phyloP scores from a whole-genome alignment of 2,888 invertebrate genomes.

The Sinelater perroti region DNA sequence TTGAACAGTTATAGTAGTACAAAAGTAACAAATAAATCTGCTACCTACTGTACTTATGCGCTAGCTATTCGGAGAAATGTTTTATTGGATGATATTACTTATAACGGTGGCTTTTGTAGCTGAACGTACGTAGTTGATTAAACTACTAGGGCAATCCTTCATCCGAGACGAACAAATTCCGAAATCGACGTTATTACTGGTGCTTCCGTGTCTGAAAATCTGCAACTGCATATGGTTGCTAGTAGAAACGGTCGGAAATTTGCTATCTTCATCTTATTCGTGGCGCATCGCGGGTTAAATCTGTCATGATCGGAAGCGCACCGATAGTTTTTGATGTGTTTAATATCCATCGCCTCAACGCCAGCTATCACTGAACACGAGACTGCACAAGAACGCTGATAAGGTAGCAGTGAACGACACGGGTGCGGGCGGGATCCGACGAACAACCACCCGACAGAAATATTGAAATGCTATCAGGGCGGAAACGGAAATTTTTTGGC shows the following conservation, averaged over 20 bases:
- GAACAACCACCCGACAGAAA: conserved; percentile 24
- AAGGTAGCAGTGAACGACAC: conserved; percentile 26
- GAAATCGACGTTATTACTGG: conserved; percentile 9
- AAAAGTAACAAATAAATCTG: no score
- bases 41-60: no score
- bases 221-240: no score
- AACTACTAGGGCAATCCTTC: background rate
- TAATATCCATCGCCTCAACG: conserved; percentile 23
- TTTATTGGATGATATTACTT: no score
- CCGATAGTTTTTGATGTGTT: conserved; percentile 28
- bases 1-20: no score
- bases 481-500: conserved; percentile 29
- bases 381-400: conserved; percentile 22
- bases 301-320: conserved; percentile 24
- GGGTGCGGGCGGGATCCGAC: conserved; percentile 19
- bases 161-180: conserved; percentile 5
- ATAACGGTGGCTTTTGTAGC: no score
- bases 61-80: no score
- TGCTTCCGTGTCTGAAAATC: conserved; percentile 8
- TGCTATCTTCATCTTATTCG: conserved; percentile 30
- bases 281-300: conserved; percentile 27
- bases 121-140: no score
- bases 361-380: conserved; percentile 25
- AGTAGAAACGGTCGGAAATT: conserved; percentile 31
- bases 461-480: conserved; percentile 32